A percentile compares a stretch with the other conserved stretches of the same genome.
Evolutionary conservation across 2,797 vertebrate species (phyloP).

Genomic region (Sebastes steindachneri): DNA sequence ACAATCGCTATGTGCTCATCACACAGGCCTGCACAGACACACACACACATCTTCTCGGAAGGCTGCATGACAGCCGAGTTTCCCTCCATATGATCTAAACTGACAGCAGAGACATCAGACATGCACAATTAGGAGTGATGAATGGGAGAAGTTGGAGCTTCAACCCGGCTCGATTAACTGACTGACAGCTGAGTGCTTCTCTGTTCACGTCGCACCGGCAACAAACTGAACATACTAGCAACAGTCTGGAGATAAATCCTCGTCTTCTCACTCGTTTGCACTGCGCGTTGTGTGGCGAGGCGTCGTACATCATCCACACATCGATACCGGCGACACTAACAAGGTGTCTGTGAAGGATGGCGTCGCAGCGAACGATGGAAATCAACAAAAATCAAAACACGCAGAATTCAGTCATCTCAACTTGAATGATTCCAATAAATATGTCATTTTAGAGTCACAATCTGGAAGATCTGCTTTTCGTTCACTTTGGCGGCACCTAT

Average conservation of each 20-base stretch:
- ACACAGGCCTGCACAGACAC: neutral
- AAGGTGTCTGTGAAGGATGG: neutral
- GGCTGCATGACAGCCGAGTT: neutral
- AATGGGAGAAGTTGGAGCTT: neutral
- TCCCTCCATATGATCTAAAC: conserved; percentile 1
- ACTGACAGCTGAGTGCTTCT: neutral
- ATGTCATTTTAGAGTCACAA: neutral
- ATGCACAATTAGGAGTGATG: neutral
- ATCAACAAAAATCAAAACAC: neutral
- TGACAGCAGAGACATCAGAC: conserved; percentile 9
- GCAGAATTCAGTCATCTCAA: neutral
- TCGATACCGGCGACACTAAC: neutral
- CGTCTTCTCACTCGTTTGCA: neutral
- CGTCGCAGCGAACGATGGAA: neutral
- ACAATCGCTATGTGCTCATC: neutral
- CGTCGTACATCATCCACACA: neutral
- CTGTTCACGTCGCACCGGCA: too few species aligned
- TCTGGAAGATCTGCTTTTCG: neutral
- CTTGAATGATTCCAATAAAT: neutral
- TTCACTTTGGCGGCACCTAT: neutral
- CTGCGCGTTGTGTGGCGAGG: neutral
- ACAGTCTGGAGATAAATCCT: neutral
- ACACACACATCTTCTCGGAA: neutral
- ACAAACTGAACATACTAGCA: neutral
- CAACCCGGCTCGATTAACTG: neutral